phyloP scores from a whole-genome alignment of 1,140 invertebrate species.

The Drosophila takahashii region DNA sequence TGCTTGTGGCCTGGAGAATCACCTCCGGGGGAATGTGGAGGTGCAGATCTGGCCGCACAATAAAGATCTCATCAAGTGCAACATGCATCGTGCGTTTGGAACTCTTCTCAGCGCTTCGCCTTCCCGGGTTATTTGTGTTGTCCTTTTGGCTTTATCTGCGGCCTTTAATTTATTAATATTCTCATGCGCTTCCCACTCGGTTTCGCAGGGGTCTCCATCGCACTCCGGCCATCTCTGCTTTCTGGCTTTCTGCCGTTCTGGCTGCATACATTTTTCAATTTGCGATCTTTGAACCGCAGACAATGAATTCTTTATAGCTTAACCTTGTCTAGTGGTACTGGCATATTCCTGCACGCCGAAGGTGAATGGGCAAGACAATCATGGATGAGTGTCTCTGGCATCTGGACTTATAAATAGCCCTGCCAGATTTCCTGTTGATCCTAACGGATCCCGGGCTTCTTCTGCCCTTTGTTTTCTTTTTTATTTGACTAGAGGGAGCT shows the following conservation, averaged over 20 bases:
- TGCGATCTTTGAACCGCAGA: slow-evolving; percentile 79
- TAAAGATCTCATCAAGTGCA: slow-evolving; percentile 80
- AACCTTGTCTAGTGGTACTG: slow-evolving; percentile 60
- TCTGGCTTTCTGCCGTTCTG: background rate
- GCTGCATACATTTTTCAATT: slow-evolving; percentile 78
- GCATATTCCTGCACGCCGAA: slow-evolving; percentile 3
- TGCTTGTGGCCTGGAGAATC: slow-evolving; percentile 35
- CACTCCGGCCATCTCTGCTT: background rate
- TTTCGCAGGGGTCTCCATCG: slow-evolving; percentile 9
- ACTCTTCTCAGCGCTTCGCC: slow-evolving; percentile 4
- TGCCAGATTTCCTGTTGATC: slow-evolving; percentile 32
- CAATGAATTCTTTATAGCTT: slow-evolving; percentile 82
- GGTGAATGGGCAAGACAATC: slow-evolving; percentile 22
- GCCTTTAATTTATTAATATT: slow-evolving; percentile 83
- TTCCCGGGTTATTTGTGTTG: slow-evolving; percentile 59
- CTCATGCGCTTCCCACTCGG: slow-evolving; percentile 66
- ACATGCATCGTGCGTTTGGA: slow-evolving; percentile 62
- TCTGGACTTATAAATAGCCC: slow-evolving; percentile 50
- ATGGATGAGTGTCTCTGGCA: slow-evolving; percentile 3
- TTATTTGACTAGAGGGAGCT: background rate
- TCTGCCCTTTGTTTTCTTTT: background rate
- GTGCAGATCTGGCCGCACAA: slow-evolving; percentile 44
- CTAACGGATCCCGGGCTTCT: slow-evolving; percentile 40
- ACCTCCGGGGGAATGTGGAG: background rate
- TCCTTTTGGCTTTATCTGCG: slow-evolving; percentile 70